phyloP scores from a whole-genome alignment of 2,113 vertebrate genomes.

The Gymnogyps californianus region DNA sequence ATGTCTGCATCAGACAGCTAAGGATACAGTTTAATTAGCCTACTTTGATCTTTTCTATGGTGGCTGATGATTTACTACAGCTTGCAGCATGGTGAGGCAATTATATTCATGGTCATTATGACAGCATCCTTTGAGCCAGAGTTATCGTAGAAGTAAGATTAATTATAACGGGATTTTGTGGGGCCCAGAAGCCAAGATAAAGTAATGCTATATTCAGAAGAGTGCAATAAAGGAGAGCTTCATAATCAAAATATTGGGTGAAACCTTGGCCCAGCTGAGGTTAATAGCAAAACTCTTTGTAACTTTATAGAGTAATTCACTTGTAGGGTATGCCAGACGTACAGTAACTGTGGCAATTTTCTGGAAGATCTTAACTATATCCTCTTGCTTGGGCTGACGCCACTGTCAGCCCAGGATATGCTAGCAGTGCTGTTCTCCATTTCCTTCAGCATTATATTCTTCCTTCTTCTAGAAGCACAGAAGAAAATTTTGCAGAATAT shows the following conservation, averaged over 20 bases:
- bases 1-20: constrained; percentile 57
- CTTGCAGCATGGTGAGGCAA: constrained; percentile 50
- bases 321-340: not conserved
- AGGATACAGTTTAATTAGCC: constrained; percentile 61
- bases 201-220: constrained; percentile 22
- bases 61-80: constrained; percentile 63
- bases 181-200: constrained; percentile 33
- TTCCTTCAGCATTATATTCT: not conserved
- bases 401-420: not conserved
- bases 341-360: not conserved
- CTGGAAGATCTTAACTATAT: not conserved
- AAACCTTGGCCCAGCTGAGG: not conserved
- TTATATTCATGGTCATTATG: constrained; percentile 58
- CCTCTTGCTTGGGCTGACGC: not conserved
- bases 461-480: not conserved
- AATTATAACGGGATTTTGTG: constrained; percentile 58
- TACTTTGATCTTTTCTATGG: constrained; percentile 56
- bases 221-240: constrained; percentile 12
- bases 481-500: not conserved
- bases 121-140: constrained; percentile 40
- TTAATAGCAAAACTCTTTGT: not conserved
- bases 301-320: not conserved
- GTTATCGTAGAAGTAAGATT: constrained; percentile 23
- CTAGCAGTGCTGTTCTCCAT: not conserved
- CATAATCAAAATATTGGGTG: not conserved